Evolutionary conservation across 2,888 invertebrate genomes (phyloP).

Genomic region (Tenthredo amoena): DNA sequence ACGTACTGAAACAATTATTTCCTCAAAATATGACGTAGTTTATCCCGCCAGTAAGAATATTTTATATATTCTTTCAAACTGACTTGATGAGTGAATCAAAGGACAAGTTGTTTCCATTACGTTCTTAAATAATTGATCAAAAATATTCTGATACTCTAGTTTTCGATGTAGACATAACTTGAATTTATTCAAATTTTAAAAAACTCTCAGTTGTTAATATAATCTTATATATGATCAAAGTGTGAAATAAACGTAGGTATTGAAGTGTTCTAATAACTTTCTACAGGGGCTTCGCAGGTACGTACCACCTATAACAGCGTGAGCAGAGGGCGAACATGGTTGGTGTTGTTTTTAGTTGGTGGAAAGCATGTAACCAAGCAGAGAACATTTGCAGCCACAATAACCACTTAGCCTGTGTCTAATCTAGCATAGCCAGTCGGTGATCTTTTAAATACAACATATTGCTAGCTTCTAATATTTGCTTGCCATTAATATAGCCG

Average conservation of each 20-base stretch:
- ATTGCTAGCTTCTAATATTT: slow-evolving; percentile 57
- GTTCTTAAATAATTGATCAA: neutral
- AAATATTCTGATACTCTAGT: neutral
- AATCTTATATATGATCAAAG: slow-evolving; percentile 29
- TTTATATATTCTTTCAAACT: neutral
- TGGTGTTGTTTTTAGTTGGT: slow-evolving; percentile 73
- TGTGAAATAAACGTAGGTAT: neutral
- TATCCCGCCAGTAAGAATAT: neutral
- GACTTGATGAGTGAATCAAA: neutral
- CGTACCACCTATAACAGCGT: slow-evolving; percentile 73
- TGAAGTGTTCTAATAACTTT: slow-evolving; percentile 55
- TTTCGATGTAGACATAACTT: neutral
- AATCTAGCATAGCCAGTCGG: slow-evolving; percentile 66
- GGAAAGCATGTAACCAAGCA: slow-evolving; percentile 75
- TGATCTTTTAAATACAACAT: slow-evolving; percentile 57
- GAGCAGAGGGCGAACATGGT: slow-evolving; percentile 72
- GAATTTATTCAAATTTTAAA: neutral
- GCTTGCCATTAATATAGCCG: slow-evolving; percentile 12
- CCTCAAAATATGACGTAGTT: neutral
- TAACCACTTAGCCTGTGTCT: slow-evolving; percentile 67
- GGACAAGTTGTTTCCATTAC: neutral
- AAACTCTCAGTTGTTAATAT: neutral
- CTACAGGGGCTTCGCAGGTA: slow-evolving; percentile 67
- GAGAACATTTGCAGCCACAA: slow-evolving; percentile 73
- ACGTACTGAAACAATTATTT: neutral